These are phyloP conservation scores for Heterohyrax brucei DNA, from an alignment of 2,797 vertebrate genomes.

Conservation along the genomic window DNA sequence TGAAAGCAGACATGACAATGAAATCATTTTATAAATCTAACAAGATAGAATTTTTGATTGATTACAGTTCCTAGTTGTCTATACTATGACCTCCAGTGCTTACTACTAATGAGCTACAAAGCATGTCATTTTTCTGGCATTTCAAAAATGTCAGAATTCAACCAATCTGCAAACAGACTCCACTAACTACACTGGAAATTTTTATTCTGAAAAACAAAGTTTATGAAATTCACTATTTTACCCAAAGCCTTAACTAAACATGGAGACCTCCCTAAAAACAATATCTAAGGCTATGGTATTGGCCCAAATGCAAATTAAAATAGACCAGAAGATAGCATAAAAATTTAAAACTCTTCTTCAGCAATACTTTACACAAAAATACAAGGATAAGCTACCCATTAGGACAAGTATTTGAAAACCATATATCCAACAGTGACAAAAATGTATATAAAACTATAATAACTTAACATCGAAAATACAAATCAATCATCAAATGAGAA, in stretches of 20 bases:
- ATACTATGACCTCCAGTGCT: slow-evolving; percentile 47
- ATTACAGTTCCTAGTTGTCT: slow-evolving; percentile 62
- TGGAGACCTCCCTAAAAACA: slow-evolving; percentile 37
- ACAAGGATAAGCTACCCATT: no score
- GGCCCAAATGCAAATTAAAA: slow-evolving; percentile 79
- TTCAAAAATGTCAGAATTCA: slow-evolving; percentile 63
- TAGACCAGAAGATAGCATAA: slow-evolving; percentile 71
- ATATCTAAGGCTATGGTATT: slow-evolving; percentile 36
- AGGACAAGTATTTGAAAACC: no score
- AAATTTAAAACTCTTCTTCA: no score
- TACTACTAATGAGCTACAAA: slow-evolving; percentile 58
- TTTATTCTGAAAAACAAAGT: slow-evolving; percentile 48
- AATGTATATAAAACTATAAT: no score
- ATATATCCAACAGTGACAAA: no score
- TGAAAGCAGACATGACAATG: slow-evolving; percentile 35
- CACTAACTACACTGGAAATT: slow-evolving; percentile 70
- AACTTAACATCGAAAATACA: no score
- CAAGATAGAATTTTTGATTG: slow-evolving; percentile 37
- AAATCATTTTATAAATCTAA: slow-evolving; percentile 71
- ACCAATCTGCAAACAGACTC: slow-evolving; percentile 58
- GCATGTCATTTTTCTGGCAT: slow-evolving; percentile 73
- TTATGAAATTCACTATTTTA: slow-evolving; percentile 53
- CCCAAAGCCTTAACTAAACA: slow-evolving; percentile 60
- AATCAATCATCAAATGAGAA: no score
- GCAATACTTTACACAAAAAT: no score